Evolutionary conservation across 2,113 vertebrate genomes (phyloP), one percentile per base, ranked within the genome.

Genomic region (Eurypyga helias): DNA sequence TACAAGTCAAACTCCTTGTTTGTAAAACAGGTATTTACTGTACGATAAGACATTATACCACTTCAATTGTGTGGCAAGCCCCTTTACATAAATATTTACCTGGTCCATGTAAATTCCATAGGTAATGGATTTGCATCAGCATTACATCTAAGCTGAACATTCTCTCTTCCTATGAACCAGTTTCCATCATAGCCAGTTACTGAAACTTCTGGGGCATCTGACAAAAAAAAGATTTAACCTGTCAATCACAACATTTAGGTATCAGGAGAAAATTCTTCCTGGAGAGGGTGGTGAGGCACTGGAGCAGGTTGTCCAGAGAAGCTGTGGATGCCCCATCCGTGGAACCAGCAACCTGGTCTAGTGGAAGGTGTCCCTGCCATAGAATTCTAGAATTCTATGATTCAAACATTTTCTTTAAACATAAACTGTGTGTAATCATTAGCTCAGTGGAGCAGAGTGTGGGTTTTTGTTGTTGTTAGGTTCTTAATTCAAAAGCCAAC

Each of bases 61-160:
- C 29, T 45, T 34, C 0, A 51, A 64, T 31, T 26, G 55, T 4
- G 7, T 24, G 46, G 6, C 25, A 94, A 78, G 16, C 8, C 29
- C 12, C 31, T 93, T 91, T 49, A 54, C 25, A 65, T 28, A 85
- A 91, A 65, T 71, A 95, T 97, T 98, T 98, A 99, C 99, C 99
- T 99, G 97, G 93, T 98, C 99, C 99, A 99, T 17, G 96, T 97
- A 90, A 99, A 99, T 81, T 98, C 98, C 93, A 97, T 98, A 25
- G 99, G 98, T 51, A 99, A 98, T 71, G 99, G 99, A 98, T 99
- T 99, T 95, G 99, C 99, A 97, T 98, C 99, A 96, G 99, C 99
- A 94, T 98, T 98, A 97, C 99, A 99, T 65, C 98, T 98, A 78
- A 99, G 98, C 96, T 98, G 98, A 91, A 99, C 99, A 31, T 99